Evolutionary conservation across 92 coral and sea anemone species (phyloP), one percentile per base, ranked within the genome.

Genomic region (Zoanthus gigantus): DNA sequence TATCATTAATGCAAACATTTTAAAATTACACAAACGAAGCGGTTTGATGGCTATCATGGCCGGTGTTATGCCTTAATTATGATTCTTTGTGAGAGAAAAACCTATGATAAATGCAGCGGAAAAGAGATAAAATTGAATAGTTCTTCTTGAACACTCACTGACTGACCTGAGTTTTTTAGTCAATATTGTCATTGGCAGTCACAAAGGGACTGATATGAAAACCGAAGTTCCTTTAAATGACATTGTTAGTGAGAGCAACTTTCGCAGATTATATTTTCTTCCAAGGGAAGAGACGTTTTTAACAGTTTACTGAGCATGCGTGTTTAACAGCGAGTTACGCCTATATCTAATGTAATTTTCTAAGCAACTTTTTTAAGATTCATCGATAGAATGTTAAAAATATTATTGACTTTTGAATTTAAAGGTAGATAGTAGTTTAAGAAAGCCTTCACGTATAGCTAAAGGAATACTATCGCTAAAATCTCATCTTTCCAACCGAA

Each of bases 141-240:
- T 45, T 10, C 50, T 52, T 81, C 45, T 42, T 66, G 61, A 63
- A 31, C 34, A 66, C 42, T 81, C 60, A 66, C 74, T 44, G 44
- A 81, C 85, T 66, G 75, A 81, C 75, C 85, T 81, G 85, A 65
- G 60, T 44, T 65, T 63, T 18, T 81, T 50, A 63, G 85, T 81
- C 85, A 81, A 81, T 81, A 81, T 81, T 66, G 74, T 53, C 73
- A 29, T 42, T 54, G 29, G 48, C 46, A 81, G 7, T 65, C 73
- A 44, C 74, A 28, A 81, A 46, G 74, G 23, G 44, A 34, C 58
- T 65, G 34, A 30, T 44, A 18, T 65, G 32, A 79, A 74, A 79
- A 63, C 83, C 58, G 46, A 7, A 79, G n/a, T 23, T 54, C 45
- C 50, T 50, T 32, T 66, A 47, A 81, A 66, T 50, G 85, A 65